Percentiles rank a stretch among this genome's conserved stretches.
Evolutionary conservation across 2,113 vertebrate species (phyloP).

Genomic region (Semicossyphus pulcher): DNA sequence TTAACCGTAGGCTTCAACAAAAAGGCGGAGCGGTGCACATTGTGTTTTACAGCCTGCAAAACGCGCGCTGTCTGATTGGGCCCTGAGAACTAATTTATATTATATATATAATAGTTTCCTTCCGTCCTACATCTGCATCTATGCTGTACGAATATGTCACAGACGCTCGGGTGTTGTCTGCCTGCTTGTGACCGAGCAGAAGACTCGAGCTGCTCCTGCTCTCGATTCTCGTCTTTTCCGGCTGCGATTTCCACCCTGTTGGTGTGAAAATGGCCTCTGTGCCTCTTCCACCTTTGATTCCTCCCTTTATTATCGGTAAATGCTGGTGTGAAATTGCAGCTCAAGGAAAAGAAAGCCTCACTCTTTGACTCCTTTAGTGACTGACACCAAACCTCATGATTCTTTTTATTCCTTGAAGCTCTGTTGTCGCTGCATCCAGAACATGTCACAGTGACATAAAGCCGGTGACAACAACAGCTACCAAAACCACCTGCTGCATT

Average conservation of each 20-base stretch:
- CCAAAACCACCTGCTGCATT: too few relatives aligned
- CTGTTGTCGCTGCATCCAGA: too few relatives aligned
- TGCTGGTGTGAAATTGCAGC: conserved; percentile 12
- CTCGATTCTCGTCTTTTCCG: neutral
- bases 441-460: neutral
- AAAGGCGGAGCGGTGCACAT: too few relatives aligned
- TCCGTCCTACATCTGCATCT: neutral
- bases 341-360: neutral
- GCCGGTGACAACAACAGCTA: too few relatives aligned
- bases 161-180: neutral
- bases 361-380: neutral
- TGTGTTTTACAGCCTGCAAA: too few relatives aligned
- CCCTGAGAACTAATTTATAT: too few relatives aligned
- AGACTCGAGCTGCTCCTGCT: neutral
- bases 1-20: too few relatives aligned
- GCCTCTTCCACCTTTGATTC: neutral
- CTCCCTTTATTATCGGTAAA: conserved; percentile 10
- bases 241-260: conserved; percentile 2
- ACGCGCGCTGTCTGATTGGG: too few relatives aligned
- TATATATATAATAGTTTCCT: too few relatives aligned
- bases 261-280: conserved; percentile 18
- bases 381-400: neutral
- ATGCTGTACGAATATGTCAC: too few relatives aligned
- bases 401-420: neutral
- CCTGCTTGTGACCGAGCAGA: neutral